Percentiles rank a stretch among this genome's conserved stretches.
Evolutionary conservation across 1,140 invertebrate species (phyloP).

Genomic region (Hypsibius dujardini): DNA sequence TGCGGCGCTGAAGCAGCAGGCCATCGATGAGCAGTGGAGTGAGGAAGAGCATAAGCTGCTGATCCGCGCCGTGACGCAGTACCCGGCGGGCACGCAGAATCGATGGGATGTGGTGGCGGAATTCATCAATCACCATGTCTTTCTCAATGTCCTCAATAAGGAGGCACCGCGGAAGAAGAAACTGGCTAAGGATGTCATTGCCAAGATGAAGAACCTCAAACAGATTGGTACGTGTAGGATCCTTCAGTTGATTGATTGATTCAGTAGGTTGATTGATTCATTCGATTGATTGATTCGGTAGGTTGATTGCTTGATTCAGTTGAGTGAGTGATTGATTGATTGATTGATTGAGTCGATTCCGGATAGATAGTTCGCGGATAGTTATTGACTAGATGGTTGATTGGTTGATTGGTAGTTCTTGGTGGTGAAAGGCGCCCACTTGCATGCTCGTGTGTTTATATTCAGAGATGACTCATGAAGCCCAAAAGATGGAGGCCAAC

Average conservation of each 20-base stretch:
- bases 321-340: too few relatives aligned
- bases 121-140: neutral
- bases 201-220: conserved; percentile 62
- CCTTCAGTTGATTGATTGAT: conserved; percentile 14
- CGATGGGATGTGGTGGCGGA: conserved; percentile 55
- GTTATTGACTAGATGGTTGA: too few relatives aligned
- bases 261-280: too few relatives aligned
- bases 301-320: neutral
- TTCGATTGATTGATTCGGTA: too few relatives aligned
- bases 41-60: conserved; percentile 63
- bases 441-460: too few relatives aligned
- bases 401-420: too few relatives aligned
- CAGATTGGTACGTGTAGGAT: conserved; percentile 51
- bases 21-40: conserved; percentile 45
- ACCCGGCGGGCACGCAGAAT: conserved; percentile 74
- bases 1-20: conserved; percentile 16
- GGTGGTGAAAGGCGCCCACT: too few relatives aligned
- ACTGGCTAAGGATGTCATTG: neutral
- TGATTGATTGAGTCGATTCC: too few relatives aligned
- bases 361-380: too few relatives aligned
- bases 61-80: conserved; percentile 87
- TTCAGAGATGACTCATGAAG: too few relatives aligned
- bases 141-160: conserved; percentile 64
- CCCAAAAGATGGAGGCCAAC: too few relatives aligned
- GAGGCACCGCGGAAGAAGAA: conserved; percentile 61